These are phyloP conservation scores for Tridacna crocea DNA, from an alignment of 2,888 invertebrate genomes.

Conservation along the genomic window DNA sequence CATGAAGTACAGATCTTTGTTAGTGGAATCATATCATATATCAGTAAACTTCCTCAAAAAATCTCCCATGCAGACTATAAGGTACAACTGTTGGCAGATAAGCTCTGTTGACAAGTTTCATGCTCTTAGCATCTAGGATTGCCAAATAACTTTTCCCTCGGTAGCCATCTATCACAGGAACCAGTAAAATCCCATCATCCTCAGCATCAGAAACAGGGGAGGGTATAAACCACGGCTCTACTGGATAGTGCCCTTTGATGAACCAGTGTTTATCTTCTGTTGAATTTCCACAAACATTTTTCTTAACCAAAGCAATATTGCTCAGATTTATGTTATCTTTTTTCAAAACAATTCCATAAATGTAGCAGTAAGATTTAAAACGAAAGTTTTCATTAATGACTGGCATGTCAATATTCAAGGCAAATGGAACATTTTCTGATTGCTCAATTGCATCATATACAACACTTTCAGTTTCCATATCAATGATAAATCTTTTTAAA, in stretches of 20 bases:
- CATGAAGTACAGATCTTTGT: too few species aligned
- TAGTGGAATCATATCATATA: too few species aligned
- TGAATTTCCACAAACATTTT: conserved; percentile 72
- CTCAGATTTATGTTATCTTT: conserved; percentile 69
- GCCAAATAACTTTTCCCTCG: conserved; percentile 71
- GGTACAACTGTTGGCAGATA: conserved; percentile 78
- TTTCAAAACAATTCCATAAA: conserved; percentile 79
- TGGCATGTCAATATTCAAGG: conserved; percentile 76
- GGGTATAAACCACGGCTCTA: conserved; percentile 79
- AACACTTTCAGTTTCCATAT: conserved; percentile 57
- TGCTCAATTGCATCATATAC: conserved; percentile 48
- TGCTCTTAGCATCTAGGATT: conserved; percentile 75
- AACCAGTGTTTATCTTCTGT: conserved; percentile 69
- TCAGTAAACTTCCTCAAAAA: conserved; percentile 66
- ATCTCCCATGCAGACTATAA: conserved; percentile 80
- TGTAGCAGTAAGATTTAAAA: conserved; percentile 73
- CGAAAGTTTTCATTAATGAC: conserved; percentile 79
- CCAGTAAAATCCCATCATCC: conserved; percentile 80
- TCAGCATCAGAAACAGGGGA: conserved; percentile 68
- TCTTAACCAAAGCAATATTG: conserved; percentile 78
- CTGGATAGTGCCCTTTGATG: conserved; percentile 71
- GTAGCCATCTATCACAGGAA: conserved; percentile 76
- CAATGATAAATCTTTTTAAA: conserved; percentile 72
- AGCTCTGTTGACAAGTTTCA: conserved; percentile 71
- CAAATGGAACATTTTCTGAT: conserved; percentile 57